These are phyloP conservation scores for Caiman crocodilus DNA, from an alignment of 2,797 vertebrate genomes.

Conservation along the genomic window DNA sequence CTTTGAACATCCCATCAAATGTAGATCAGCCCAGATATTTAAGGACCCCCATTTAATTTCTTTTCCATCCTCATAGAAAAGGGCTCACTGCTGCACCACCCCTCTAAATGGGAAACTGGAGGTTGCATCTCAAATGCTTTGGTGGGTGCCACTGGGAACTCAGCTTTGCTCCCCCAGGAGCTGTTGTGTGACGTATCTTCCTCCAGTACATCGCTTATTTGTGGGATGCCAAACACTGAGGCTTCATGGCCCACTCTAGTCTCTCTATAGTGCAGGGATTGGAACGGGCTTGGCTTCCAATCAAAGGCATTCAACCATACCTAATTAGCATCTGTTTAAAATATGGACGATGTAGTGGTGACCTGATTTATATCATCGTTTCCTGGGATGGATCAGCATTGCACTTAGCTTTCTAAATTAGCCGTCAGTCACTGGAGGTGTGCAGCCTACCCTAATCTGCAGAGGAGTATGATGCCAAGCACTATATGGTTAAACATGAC, in stretches of 20 bases:
- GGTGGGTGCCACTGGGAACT: not conserved
- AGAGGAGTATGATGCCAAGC: too few relatives aligned
- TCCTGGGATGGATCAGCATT: not conserved
- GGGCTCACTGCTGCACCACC: not conserved
- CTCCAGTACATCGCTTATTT: accelerated
- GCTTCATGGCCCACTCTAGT: not conserved
- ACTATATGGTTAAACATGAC: not conserved
- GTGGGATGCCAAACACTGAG: not conserved
- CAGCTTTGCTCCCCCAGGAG: accelerated
- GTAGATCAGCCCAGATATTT: not conserved
- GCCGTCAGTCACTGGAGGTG: accelerated
- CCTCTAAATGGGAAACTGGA: not conserved
- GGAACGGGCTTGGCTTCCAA: not conserved
- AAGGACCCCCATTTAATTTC: not conserved
- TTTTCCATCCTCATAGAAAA: not conserved
- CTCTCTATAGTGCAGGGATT: not conserved
- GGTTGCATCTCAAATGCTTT: not conserved
- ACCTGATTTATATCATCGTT: not conserved
- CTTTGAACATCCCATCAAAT: not conserved
- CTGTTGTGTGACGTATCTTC: not conserved
- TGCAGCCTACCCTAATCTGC: not conserved
- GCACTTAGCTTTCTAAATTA: not conserved
- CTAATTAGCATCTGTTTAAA: not conserved
- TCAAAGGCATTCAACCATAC: accelerated
- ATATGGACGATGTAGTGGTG: not conserved